These are phyloP conservation scores for Dendrocopos noguchii DNA, from an alignment of 2,113 vertebrate species.

Conservation along the genomic window DNA sequence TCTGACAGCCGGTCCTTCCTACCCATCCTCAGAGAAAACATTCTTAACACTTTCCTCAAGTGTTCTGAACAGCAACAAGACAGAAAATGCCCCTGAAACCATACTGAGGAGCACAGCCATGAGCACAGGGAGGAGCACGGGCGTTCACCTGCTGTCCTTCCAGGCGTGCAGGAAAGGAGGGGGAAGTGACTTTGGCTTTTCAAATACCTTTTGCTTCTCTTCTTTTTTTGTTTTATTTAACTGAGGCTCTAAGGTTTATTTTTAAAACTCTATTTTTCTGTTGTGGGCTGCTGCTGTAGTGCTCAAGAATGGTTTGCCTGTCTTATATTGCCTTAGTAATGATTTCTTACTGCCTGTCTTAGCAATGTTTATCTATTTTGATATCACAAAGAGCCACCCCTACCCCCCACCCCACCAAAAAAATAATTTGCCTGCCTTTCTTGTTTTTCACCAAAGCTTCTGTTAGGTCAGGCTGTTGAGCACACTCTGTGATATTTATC, in stretches of 20 bases:
- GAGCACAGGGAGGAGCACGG: not conserved
- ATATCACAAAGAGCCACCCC: not conserved
- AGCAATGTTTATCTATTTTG: not conserved
- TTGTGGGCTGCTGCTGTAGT: not conserved
- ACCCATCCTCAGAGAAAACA: conserved; percentile 41
- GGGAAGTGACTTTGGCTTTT: not conserved
- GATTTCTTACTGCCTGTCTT: not conserved
- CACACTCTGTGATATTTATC: not conserved
- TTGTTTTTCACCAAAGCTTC: not conserved
- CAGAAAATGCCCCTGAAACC: conserved; percentile 2
- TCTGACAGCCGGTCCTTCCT: conserved; percentile 60
- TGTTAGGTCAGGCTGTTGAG: not conserved
- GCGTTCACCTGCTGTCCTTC: not conserved
- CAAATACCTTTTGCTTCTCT: not conserved
- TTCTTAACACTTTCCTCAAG: conserved; percentile 1
- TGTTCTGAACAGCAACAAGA: conserved; percentile 10
- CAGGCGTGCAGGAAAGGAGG: not conserved
- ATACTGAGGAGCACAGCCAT: not conserved
- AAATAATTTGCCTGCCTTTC: not conserved
- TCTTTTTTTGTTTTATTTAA: not conserved
- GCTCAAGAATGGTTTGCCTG: not conserved
- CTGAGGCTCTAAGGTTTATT: not conserved
- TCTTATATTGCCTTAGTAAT: no score
- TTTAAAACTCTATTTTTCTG: not conserved
- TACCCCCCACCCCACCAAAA: no score